phyloP scores from a whole-genome alignment of 2,888 invertebrate species.

The Poecilobothrus nobilitatus region DNA sequence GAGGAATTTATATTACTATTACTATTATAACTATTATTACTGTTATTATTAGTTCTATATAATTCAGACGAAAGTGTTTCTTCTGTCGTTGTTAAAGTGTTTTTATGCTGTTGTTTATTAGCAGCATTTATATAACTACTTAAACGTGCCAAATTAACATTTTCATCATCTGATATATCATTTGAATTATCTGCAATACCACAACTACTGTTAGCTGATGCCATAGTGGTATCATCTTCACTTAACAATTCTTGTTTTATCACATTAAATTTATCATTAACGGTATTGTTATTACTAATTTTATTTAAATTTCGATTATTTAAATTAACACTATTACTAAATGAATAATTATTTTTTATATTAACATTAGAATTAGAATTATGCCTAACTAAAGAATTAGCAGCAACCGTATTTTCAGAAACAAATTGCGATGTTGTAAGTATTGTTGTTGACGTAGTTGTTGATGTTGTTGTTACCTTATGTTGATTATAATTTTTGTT shows the following conservation, averaged over 20 bases:
- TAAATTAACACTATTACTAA: slow-evolving; percentile 11
- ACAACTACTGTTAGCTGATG: slow-evolving; percentile 21
- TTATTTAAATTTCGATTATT: slow-evolving; percentile 15
- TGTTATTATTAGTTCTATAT: not conserved
- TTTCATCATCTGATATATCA: slow-evolving; percentile 35
- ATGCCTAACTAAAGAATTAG: not conserved
- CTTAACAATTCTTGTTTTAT: slow-evolving; percentile 33
- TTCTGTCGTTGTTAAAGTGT: not conserved
- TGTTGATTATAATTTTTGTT: not conserved
- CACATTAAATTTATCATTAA: slow-evolving; percentile 43
- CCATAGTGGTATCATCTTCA: slow-evolving; percentile 19
- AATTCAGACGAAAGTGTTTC: not conserved
- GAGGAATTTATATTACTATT: slow-evolving; percentile 1
- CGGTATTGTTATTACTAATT: slow-evolving; percentile 33
- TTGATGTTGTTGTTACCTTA: not conserved
- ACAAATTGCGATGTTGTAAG: not conserved
- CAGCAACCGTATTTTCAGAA: not conserved
- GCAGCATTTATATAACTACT: slow-evolving; percentile 36
- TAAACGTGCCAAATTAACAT: slow-evolving; percentile 41
- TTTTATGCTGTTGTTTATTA: slow-evolving; percentile 12
- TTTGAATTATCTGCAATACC: slow-evolving; percentile 11
- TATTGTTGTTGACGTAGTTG: not conserved
- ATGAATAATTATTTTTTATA: not conserved
- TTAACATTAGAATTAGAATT: slow-evolving; percentile 7
- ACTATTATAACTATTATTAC: slow-evolving; percentile 11